A percentile compares a stretch with the other conserved stretches of the same genome.
These are phyloP conservation scores for Labeo calbasu DNA, from an alignment of 2,797 vertebrate genomes.

Conservation along the genomic window DNA sequence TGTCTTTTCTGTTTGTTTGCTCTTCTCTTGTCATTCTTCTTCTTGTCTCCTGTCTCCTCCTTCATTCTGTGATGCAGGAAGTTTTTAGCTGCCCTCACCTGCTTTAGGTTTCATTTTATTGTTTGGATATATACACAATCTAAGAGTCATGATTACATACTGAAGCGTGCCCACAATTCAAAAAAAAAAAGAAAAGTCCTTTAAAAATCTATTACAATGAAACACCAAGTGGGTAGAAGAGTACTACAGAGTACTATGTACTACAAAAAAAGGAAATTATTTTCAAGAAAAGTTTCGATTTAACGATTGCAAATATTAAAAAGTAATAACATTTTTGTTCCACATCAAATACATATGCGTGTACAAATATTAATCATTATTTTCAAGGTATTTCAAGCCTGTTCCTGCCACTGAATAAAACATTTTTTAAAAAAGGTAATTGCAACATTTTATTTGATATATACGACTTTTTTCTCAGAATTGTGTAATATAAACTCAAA, in stretches of 20 bases:
- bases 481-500: no score
- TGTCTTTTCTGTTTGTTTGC: constrained; percentile 5
- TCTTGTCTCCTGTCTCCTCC: neutral
- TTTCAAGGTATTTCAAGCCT: neutral
- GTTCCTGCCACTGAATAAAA: no score
- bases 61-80: no score
- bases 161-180: neutral
- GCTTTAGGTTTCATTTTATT: neutral
- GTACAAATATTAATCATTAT: neutral
- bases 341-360: neutral
- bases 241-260: neutral
- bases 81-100: no score
- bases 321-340: neutral
- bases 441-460: no score
- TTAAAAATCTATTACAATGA: neutral
- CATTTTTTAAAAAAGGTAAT: no score
- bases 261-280: no score
- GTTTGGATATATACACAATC: neutral
- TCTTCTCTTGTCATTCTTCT: neutral
- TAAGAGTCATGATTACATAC: neutral
- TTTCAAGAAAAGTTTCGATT: no score
- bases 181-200: neutral
- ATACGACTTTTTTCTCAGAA: no score
- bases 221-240: neutral
- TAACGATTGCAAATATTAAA: no score